Percentiles rank a stretch among this genome's conserved stretches.
Conservation (phyloP, 2,888 invertebrate genomes). For the Nemapogon koenigi region DNA sequence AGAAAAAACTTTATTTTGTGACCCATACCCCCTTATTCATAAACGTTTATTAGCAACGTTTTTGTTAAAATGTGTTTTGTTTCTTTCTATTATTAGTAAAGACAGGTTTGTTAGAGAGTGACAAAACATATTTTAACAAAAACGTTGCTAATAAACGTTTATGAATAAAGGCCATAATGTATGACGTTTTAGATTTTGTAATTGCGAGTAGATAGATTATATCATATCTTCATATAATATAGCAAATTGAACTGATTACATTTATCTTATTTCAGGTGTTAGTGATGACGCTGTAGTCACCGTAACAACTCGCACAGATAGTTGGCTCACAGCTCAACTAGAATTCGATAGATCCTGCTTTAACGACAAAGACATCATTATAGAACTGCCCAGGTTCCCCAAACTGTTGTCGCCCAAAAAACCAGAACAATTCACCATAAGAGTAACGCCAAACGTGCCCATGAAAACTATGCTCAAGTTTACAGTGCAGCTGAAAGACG, state of each 20-base stretch:
- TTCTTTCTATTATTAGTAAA: no score
- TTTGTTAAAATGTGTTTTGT: no score
- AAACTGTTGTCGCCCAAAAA: constrained; percentile 41
- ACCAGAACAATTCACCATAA: constrained; percentile 38
- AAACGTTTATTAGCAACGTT: no score
- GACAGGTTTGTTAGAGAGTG: no score
- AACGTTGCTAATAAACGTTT: no score
- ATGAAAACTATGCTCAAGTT: constrained; percentile 30
- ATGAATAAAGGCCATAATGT: no score
- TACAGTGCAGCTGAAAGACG: constrained; percentile 36
- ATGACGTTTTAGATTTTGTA: no score
- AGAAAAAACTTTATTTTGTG: background rate
- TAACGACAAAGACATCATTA: constrained; percentile 27
- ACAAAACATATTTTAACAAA: no score
- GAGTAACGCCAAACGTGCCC: constrained; percentile 30
- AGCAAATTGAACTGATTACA: no score
- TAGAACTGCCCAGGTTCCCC: constrained; percentile 44
- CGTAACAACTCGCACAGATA: constrained; percentile 38
- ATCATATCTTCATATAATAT: no score
- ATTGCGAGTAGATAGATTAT: no score
- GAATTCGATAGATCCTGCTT: constrained; percentile 31
- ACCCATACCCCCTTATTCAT: no score
- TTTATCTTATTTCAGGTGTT: constrained; percentile 41
- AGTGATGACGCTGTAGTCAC: constrained; percentile 29
- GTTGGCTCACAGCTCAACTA: constrained; percentile 44